Evolutionary conservation across 2,888 invertebrate genomes (phyloP).

Genomic region (Lithophane semibrunnea): DNA sequence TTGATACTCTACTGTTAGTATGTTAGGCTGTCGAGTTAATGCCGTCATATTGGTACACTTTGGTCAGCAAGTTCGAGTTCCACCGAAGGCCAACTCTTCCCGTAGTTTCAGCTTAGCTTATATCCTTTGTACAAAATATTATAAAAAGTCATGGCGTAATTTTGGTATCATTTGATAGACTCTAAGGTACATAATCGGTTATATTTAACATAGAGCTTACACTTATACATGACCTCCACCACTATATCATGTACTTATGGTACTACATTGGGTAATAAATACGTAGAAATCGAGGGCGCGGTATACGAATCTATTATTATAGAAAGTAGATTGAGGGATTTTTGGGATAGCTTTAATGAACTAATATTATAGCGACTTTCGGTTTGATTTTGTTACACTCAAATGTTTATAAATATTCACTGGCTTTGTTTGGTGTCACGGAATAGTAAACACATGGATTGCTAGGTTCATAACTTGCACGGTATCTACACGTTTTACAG

Average conservation of each 20-base stretch:
- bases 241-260: slow-evolving; percentile 44
- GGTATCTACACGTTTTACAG: slow-evolving; percentile 4
- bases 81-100: slow-evolving; percentile 44
- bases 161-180: slow-evolving; percentile 73
- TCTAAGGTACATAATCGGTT: slow-evolving; percentile 59
- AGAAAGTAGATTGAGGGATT: slow-evolving; percentile 48
- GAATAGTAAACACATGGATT: slow-evolving; percentile 42
- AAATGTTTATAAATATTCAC: slow-evolving; percentile 51
- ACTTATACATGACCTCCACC: slow-evolving; percentile 25
- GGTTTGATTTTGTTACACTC: slow-evolving; percentile 34
- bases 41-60: slow-evolving; percentile 59
- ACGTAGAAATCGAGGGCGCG: slow-evolving; percentile 43
- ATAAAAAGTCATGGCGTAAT: slow-evolving; percentile 84
- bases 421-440: slow-evolving; percentile 49
- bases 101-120: slow-evolving; percentile 58
- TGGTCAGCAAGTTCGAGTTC: slow-evolving; percentile 52
- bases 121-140: slow-evolving; percentile 81
- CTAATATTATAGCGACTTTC: slow-evolving; percentile 33
- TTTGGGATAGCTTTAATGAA: slow-evolving; percentile 43
- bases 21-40: slow-evolving; percentile 59
- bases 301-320: slow-evolving; percentile 47
- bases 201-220: slow-evolving; percentile 56
- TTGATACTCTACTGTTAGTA: slow-evolving; percentile 63
- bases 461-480: slow-evolving; percentile 26
- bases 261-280: slow-evolving; percentile 56